Conservation (phyloP, 2,113 vertebrate genomes). For the Oryzias javanicus region DNA sequence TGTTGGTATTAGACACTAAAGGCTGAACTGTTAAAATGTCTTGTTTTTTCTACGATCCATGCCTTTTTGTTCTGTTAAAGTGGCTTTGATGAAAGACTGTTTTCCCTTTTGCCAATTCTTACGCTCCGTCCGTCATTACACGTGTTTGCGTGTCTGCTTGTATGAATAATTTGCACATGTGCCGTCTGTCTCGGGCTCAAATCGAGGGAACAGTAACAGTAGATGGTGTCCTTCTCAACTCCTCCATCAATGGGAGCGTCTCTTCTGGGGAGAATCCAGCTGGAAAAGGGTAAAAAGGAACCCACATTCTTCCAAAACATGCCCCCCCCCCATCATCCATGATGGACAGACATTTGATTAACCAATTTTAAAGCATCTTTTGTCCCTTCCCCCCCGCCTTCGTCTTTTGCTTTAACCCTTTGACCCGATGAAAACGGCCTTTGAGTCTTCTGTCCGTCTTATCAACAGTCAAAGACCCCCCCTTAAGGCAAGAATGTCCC, state of each 20-base stretch:
- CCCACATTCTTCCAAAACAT: background rate
- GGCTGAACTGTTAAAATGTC: no score
- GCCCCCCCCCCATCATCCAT: background rate
- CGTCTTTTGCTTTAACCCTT: conserved; percentile 51
- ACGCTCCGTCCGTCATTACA: background rate
- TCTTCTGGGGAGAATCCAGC: no score
- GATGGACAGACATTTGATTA: conserved; percentile 61
- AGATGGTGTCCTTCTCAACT: no score
- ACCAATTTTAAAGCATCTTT: conserved; percentile 25
- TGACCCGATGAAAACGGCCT: conserved; percentile 50
- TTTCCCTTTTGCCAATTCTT: background rate
- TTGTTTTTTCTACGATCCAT: no score
- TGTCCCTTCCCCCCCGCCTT: conserved; percentile 11
- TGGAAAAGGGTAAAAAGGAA: background rate
- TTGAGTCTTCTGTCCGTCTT: conserved; percentile 24
- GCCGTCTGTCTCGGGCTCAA: no score
- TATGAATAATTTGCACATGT: background rate
- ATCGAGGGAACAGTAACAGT: no score
- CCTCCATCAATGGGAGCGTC: no score
- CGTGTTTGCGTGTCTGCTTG: background rate
- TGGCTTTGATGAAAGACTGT: background rate
- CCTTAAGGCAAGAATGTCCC: conserved; percentile 31
- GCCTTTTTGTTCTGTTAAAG: no score
- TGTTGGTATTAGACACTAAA: no score
- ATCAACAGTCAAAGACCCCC: conserved; percentile 67